A percentile compares a stretch with the other conserved stretches of the same genome.
Conservation (phyloP, 1,140 invertebrate species). For the Luehdorfia chinensis region DNA sequence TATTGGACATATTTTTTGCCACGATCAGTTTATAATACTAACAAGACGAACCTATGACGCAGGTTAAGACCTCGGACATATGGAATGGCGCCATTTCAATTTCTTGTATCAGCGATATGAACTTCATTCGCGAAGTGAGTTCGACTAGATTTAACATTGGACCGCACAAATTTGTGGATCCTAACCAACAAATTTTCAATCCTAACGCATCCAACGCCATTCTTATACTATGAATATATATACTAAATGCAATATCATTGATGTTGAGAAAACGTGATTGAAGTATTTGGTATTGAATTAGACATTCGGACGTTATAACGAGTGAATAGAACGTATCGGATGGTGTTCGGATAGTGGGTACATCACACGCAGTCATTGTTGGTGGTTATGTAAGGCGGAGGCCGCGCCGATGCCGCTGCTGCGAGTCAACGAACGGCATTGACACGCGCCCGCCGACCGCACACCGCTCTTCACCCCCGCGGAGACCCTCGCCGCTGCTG, state of each 20-base stretch:
- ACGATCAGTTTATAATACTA: no score
- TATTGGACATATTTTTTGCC: no score
- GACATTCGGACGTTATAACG: slow-evolving; percentile 24
- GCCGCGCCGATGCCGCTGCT: slow-evolving; percentile 65
- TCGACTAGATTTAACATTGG: neutral
- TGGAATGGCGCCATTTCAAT: no score
- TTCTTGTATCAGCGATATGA: no score
- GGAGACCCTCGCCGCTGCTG: slow-evolving; percentile 53
- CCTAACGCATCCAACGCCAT: no score
- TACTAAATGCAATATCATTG: no score
- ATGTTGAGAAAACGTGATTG: neutral
- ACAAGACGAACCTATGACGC: no score
- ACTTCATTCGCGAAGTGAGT: no score
- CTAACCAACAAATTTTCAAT: no score
- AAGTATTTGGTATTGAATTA: slow-evolving; percentile 10
- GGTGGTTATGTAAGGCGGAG: slow-evolving; percentile 74
- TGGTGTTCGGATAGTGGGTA: slow-evolving; percentile 32
- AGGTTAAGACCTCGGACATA: no score
- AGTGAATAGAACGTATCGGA: slow-evolving; percentile 22
- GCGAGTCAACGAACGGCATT: slow-evolving; percentile 75
- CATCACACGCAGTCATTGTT: slow-evolving; percentile 68
- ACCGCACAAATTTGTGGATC: neutral
- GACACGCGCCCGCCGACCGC: slow-evolving; percentile 55
- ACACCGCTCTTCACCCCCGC: slow-evolving; percentile 29
- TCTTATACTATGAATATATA: no score